Percentiles rank a stretch among this genome's conserved stretches.
These are phyloP conservation scores for Euborellia annulipes DNA, from an alignment of 1,140 invertebrate species.

Conservation along the genomic window DNA sequence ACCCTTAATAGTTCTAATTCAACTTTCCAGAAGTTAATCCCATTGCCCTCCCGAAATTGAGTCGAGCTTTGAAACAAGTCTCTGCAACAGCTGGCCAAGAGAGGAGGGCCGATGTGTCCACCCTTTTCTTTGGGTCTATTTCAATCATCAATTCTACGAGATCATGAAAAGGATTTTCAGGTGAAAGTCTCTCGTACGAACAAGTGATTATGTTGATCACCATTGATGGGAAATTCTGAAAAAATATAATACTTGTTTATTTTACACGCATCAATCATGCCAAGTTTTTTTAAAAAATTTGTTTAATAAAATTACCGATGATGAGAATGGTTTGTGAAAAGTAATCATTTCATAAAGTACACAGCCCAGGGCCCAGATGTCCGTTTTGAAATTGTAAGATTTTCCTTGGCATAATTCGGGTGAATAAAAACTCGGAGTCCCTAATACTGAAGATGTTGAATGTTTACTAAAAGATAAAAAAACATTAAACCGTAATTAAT, in stretches of 20 bases:
- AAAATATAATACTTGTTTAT: no score
- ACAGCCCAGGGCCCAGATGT: slow-evolving; percentile 77
- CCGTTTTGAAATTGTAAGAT: slow-evolving; percentile 56
- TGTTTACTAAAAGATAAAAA: slow-evolving; percentile 26
- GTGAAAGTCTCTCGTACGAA: no score
- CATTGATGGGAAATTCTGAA: no score
- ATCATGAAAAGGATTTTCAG: no score
- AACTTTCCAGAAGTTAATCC: no score
- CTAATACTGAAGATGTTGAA: slow-evolving; percentile 48
- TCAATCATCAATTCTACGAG: not conserved
- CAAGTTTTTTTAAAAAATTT: no score
- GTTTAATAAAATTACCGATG: slow-evolving; percentile 26
- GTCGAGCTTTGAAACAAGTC: no score
- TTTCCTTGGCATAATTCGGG: slow-evolving; percentile 67
- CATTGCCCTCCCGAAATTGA: no score
- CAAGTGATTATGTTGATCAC: no score
- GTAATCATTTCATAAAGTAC: slow-evolving; percentile 60
- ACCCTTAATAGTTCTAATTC: no score
- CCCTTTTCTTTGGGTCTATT: not conserved
- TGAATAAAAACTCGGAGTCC: slow-evolving; percentile 72
- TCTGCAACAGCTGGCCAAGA: no score
- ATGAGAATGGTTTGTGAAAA: slow-evolving; percentile 41
- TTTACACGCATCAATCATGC: no score
- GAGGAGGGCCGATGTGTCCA: not conserved
- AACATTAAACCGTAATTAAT: not conserved